Base-by-base conservation (phyloP, 2,888 invertebrate species). In the Chironomus tentans region DNA sequence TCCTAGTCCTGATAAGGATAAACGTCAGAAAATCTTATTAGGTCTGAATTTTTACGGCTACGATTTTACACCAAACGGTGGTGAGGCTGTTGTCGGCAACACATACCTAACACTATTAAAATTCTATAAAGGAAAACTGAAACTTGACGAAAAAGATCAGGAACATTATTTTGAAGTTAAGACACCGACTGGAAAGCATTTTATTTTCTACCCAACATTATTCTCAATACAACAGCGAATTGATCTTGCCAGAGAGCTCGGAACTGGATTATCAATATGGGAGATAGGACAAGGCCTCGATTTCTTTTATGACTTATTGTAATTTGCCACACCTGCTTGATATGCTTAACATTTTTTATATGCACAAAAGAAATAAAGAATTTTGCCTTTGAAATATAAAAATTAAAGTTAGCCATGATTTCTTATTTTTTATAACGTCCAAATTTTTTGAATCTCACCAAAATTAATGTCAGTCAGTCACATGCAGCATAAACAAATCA, bases 31-130 rank as follows among this genome's bases (percentile, higher is more conserved):
- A 84, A 92, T 97, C 77, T 85, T 97, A 13, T 85, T 95, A 78
- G 97, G 97, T 0, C 82, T 97, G 5, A 98, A 97, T 83, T 95
- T 97, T 85, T 98, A 97, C 84, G 97, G 97, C 1, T 92, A 95
- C 82, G 92, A 93, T 78, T 97, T 92, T 80, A 91, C 91, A 0
- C 88, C 90, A 0, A 89, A 90, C 79, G 93, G 93, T 2, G 95
- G 95, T 4, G 91, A 92, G 0, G 89, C 96, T 0, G 91, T 97
- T 77, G 85, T 95, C 12, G 93, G 91, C 2, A 86, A 88, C 4
- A 91, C 93, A 81, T 96, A 91, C 81, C 85, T 96, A 72, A 90
- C 92, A 78, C 84, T 92, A 69, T 82, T 97, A 68, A 89, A 90
- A 79, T 87, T 89, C 79, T 87, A 89, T 0, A 93, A 93, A 82